Percentiles rank a stretch among this genome's conserved stretches.
These are phyloP conservation scores for Odobenus rosmarus DNA, from an alignment of 2,113 vertebrate genomes.

Conservation along the genomic window DNA sequence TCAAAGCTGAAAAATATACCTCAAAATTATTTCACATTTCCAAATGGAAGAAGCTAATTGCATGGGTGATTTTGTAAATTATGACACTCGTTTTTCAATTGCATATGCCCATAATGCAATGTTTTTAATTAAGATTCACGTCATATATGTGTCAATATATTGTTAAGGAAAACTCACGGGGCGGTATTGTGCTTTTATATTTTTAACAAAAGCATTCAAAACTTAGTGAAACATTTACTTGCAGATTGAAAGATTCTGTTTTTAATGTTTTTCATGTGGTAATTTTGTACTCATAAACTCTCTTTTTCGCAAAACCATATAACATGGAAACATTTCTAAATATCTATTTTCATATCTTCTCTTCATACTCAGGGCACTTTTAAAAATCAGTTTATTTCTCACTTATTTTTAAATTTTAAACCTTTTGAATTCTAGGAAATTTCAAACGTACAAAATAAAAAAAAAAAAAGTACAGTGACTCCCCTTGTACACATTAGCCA, in stretches of 20 bases:
- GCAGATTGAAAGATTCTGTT: background rate
- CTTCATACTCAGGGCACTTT: background rate
- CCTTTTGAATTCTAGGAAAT: background rate
- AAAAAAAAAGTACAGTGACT: background rate
- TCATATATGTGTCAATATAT: background rate
- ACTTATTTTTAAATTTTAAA: background rate
- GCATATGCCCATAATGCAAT: background rate
- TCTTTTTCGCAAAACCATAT: background rate
- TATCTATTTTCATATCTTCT: background rate
- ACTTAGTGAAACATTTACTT: background rate
- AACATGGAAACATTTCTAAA: background rate
- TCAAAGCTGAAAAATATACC: background rate
- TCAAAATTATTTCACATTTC: background rate
- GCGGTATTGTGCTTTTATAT: background rate
- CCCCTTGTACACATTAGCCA: too few species aligned
- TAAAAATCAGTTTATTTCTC: background rate
- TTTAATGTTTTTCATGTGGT: background rate
- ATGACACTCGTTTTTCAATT: background rate
- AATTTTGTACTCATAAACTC: background rate
- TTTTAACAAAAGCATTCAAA: slow-evolving; percentile 17
- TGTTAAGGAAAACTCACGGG: background rate
- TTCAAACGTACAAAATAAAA: background rate
- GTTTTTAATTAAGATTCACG: background rate
- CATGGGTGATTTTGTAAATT: background rate
- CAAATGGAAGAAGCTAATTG: background rate